Base-by-base conservation (phyloP, 2,797 vertebrate species). In the Sebastes elongatus region DNA sequence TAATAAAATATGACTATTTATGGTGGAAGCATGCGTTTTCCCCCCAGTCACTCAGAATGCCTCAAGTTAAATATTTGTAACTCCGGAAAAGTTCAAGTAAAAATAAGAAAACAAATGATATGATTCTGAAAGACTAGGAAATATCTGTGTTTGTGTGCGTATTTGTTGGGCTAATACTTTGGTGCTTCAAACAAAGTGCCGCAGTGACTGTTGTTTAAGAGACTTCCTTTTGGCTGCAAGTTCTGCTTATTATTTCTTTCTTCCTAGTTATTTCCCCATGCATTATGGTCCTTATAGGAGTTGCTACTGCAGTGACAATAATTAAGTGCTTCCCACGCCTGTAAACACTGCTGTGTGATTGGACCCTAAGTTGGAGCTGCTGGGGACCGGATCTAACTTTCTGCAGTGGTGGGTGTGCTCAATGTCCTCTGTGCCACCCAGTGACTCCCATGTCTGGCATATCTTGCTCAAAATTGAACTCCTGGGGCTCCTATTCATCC, bases 381-480 rank as follows among this genome's bases (percentile, higher is more conserved):
- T 55, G 38, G 18, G 53, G 30, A 68, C 14, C n/a, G 14, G 71
- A 46, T 68, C 33, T 23, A 23, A 18, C 56, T 69, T 46, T 75
- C 33, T 71, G 46, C 49, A 28, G 38, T 76, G 25, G 20, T 74
- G 28, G 60, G 30, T 78, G 28, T 59, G 32, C n/a, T 53, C 20
- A 42, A 3, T 68, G 53, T 84, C 67, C 53, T 33, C 38, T 55
- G 13, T 46, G 42, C 33, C 61, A 62, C 55, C 10, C 27, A 52
- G 35, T 10, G 33, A 52, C 71, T 71, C 20, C 16, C 2, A 25
- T 42, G 46, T 69, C 55, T 46, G 23, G 4, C 28, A 49, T 32
- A 4, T 62, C 30, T 66, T 62, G 14, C 16, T 18, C 25, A 63
- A 33, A 80, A 86, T 63, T 64, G 7, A 75, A 35, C 81, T 85